A percentile compares a stretch with the other conserved stretches of the same genome.
Evolutionary conservation across 2,888 invertebrate genomes (phyloP).

Genomic region (Plebejus anna): DNA sequence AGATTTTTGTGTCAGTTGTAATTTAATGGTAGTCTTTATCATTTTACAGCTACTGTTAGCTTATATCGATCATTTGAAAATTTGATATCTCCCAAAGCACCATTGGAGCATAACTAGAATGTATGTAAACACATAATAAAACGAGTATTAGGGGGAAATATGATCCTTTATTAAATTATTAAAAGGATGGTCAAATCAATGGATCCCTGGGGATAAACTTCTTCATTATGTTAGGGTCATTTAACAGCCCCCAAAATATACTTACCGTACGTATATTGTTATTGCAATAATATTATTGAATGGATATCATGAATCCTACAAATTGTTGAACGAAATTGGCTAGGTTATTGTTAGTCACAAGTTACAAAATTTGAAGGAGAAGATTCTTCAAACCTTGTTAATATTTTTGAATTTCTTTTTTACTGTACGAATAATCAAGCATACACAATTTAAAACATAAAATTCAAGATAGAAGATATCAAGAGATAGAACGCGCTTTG

Average conservation of each 20-base stretch:
- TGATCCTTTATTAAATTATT: slow-evolving; percentile 60
- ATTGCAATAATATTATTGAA: slow-evolving; percentile 1
- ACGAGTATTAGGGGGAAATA: slow-evolving; percentile 33
- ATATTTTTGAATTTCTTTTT: too few species aligned
- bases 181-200: slow-evolving; percentile 65
- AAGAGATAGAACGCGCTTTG: background rate
- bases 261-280: slow-evolving; percentile 44
- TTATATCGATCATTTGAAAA: slow-evolving; percentile 2
- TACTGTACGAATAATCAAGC: too few species aligned
- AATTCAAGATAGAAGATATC: background rate
- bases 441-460: background rate
- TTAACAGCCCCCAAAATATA: slow-evolving; percentile 65
- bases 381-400: too few species aligned
- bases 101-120: slow-evolving; percentile 5
- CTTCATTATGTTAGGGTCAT: slow-evolving; percentile 64
- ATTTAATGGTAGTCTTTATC: background rate
- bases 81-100: slow-evolving; percentile 14
- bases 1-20: background rate
- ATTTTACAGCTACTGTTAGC: background rate
- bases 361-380: too few species aligned
- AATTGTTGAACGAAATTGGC: background rate
- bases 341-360: background rate
- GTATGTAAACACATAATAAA: slow-evolving; percentile 33
- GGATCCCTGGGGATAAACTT: slow-evolving; percentile 58
- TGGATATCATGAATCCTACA: background rate